Evolutionary conservation across 2,797 vertebrate genomes (phyloP).

Genomic region (Cirrhinus mrigala): DNA sequence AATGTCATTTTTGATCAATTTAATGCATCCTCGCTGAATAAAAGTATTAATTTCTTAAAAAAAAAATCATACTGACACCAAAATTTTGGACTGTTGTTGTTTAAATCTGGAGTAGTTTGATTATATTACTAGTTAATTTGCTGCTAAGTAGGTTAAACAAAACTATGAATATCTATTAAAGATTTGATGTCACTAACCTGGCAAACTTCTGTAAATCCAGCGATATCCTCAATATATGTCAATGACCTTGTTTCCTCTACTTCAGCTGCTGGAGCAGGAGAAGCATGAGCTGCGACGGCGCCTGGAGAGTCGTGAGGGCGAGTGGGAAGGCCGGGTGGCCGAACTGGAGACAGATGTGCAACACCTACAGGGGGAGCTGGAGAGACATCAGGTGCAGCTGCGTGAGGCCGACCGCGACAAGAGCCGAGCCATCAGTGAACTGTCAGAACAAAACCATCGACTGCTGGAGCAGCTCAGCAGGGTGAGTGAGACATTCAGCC

Average conservation of each 20-base stretch:
- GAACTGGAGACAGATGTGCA: constrained; percentile 96
- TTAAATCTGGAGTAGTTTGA: neutral
- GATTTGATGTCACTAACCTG: neutral
- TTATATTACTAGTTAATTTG: neutral
- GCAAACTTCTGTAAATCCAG: neutral
- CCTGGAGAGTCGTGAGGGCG: constrained; percentile 93
- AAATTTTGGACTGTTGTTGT: no score
- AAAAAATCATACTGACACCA: neutral
- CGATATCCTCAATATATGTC: no score
- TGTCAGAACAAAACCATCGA: constrained; percentile 97
- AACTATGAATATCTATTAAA: neutral
- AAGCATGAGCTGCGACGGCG: constrained; percentile 92
- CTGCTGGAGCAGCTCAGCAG: constrained; percentile 95
- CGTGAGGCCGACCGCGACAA: constrained; percentile 92
- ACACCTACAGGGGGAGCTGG: constrained; percentile 93
- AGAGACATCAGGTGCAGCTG: constrained; percentile 91
- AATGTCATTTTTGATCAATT: neutral
- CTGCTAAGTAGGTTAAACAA: neutral
- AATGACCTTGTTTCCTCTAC: constrained; percentile 32
- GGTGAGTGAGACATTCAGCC: constrained; percentile 78
- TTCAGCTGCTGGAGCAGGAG: constrained; percentile 96
- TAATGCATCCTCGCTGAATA: neutral
- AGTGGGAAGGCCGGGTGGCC: constrained; percentile 96
- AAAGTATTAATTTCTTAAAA: neutral
- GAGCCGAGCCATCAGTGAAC: constrained; percentile 88